These are phyloP conservation scores for Chunga burmeisteri DNA, from an alignment of 2,113 vertebrate genomes.

Conservation along the genomic window DNA sequence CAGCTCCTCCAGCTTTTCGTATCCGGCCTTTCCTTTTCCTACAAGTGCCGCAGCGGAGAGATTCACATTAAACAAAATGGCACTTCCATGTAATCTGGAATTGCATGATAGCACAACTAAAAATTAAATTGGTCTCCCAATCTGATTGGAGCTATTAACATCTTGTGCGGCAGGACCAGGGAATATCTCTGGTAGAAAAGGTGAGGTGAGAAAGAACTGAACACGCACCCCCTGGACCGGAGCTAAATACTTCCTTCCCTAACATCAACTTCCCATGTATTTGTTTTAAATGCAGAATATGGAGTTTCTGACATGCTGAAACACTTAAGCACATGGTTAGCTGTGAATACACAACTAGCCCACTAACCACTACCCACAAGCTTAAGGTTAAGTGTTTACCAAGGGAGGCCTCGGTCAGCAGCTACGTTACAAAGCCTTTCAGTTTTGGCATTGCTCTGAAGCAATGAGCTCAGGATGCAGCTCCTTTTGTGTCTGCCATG, in stretches of 20 bases:
- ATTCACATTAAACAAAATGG: background rate
- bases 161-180: background rate
- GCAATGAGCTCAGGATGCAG: background rate
- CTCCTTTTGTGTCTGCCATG: background rate
- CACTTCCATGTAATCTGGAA: background rate
- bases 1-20: background rate
- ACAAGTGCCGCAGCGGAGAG: background rate
- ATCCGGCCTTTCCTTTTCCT: background rate
- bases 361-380: background rate
- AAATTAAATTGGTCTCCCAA: background rate
- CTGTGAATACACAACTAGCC: background rate
- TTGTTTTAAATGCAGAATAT: background rate
- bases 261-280: background rate
- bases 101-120: background rate
- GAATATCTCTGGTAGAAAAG: background rate
- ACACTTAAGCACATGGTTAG: background rate
- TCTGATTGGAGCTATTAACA: background rate
- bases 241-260: background rate
- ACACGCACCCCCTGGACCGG: background rate
- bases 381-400: background rate
- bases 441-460: background rate
- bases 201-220: background rate
- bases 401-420: background rate
- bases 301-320: background rate
- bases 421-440: background rate